Evolutionary conservation across 2,113 vertebrate genomes (phyloP), one percentile per base, ranked within the genome.

Genomic region (Micromys minutus): DNA sequence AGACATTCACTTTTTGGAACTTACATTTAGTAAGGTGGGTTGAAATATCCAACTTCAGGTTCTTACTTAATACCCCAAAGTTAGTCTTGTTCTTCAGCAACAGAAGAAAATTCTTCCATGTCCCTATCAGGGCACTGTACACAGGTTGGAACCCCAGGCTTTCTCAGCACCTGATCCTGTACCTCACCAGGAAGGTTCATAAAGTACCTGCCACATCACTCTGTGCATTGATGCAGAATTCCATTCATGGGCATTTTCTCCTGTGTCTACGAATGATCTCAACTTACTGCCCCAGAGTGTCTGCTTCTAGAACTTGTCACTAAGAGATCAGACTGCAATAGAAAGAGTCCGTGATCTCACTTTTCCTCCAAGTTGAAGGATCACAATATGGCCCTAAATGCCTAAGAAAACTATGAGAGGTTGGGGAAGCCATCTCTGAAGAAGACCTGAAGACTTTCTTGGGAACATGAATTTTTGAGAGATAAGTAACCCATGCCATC

Each of bases 221-320:
- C 71, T 67, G 45, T 19, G 42, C 29, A 34, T 57, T n/a, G 61
- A 21, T 55, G 5, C 29, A 79, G 65, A 93, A 65, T 2, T 57
- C 47, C 83, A 10, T 34, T 57, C 39, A 75, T 13, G 10, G 5
- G 86, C 24, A 75, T 96, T 94, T 95, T 87, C 72, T 92, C 6
- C 13, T 52, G 5, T 10, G 67, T 87, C 50, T 71, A 63, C 84
- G 29, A 91, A 83, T 65, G 2, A 69, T 47, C 47, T 80, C 87
- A 71, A 90, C 19, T 87, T 93, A 79, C 0, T 87, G 21, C 26
- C 42, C 7, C 45, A 52, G 84, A 88, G 76, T 13, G 75, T 45
- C 61, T 81, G 15, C 2, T 55, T 86, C 39, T 50, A 74, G 31
- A 83, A 74, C 87, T 11, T 95, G 24, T 83, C 26, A 24, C 12